Conservation (phyloP, 2,888 invertebrate genomes). For the Aleiodes alternator region DNA sequence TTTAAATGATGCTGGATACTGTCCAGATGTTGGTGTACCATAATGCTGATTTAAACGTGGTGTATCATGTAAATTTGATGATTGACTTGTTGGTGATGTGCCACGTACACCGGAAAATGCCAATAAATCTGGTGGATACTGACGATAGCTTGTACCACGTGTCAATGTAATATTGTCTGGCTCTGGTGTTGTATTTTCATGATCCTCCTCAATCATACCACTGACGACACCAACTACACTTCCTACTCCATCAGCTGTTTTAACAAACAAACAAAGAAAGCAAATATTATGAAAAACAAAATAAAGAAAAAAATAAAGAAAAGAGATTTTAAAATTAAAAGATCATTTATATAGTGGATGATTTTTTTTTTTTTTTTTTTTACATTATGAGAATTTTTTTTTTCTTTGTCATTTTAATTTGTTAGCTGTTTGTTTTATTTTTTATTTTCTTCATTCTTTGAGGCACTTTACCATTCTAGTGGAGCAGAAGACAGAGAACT, state of each 20-base stretch:
- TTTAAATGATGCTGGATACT: conserved; percentile 81
- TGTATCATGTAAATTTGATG: conserved; percentile 87
- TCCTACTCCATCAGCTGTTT: conserved; percentile 76
- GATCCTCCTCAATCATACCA: conserved; percentile 63
- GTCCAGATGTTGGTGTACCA: conserved; percentile 63
- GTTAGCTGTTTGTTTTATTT: not conserved
- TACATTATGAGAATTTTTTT: not conserved
- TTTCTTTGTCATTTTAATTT: not conserved
- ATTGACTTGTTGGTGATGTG: conserved; percentile 80
- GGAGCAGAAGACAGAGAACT: not conserved
- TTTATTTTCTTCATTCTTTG: not conserved
- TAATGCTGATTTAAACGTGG: conserved; percentile 77
- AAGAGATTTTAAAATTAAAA: not conserved
- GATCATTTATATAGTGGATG: conserved; percentile 5
- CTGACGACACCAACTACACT: conserved; percentile 78
- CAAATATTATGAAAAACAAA: conserved; percentile 57
- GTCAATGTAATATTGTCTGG: conserved; percentile 77
- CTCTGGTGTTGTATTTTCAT: conserved; percentile 61
- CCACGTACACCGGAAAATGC: conserved; percentile 83
- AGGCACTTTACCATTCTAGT: conserved; percentile 51
- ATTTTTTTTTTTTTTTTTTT: not conserved
- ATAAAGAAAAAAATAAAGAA: conserved; percentile 41
- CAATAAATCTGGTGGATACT: conserved; percentile 88
- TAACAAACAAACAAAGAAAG: conserved; percentile 64
- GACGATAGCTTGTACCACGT: conserved; percentile 78